These are phyloP conservation scores for Hyaena hyaena DNA, from an alignment of 2,113 vertebrate species.

Conservation along the genomic window DNA sequence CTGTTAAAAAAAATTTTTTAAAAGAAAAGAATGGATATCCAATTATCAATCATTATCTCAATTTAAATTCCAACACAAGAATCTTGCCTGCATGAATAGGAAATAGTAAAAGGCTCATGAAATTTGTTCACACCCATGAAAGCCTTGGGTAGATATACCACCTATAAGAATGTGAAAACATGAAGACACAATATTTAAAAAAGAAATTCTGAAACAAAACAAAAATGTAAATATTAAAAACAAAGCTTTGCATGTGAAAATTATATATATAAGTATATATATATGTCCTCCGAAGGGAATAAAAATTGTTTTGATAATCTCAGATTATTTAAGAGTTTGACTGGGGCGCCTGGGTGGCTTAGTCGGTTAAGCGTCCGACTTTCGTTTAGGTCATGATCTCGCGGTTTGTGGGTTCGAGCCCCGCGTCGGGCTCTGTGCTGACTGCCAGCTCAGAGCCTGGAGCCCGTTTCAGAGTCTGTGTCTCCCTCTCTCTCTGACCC, in stretches of 20 bases:
- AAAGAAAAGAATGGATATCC: neutral
- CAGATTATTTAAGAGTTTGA: neutral
- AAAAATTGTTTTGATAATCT: neutral
- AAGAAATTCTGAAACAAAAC: neutral
- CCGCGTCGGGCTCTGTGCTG: no score
- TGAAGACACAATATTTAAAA: neutral
- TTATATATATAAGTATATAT: no score
- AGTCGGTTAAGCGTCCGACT: no score
- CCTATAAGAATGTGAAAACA: neutral
- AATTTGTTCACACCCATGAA: neutral
- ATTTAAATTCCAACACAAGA: neutral
- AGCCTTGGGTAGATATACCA: neutral
- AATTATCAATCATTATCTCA: neutral
- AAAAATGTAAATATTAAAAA: neutral
- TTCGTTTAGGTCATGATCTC: no score
- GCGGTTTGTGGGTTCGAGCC: no score
- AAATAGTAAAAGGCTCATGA: neutral
- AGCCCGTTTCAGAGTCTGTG: no score
- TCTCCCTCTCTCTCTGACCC: no score
- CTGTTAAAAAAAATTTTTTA: neutral
- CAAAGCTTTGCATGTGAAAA: neutral
- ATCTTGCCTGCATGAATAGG: neutral
- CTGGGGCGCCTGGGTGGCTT: no score
- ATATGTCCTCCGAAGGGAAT: neutral
- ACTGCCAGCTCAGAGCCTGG: no score